Conservation (phyloP, 2,113 vertebrate species). For the Tyto alba region DNA sequence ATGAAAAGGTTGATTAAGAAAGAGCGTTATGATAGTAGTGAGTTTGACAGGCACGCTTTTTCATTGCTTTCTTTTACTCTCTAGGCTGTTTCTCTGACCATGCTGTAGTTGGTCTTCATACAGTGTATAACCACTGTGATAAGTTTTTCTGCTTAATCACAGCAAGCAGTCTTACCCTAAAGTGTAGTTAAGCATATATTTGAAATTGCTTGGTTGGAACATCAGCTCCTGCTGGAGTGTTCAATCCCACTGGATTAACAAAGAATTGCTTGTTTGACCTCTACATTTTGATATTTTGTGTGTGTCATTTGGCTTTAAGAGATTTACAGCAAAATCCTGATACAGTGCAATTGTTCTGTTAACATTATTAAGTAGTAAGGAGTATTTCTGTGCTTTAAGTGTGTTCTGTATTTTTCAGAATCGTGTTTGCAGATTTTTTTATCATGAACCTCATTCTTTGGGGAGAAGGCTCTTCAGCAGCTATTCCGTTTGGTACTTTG, state of each 20-base stretch:
- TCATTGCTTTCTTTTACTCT: neutral
- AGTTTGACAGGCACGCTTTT: neutral
- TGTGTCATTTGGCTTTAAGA: neutral
- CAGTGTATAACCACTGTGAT: slow-evolving; percentile 16
- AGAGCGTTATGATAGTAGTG: neutral
- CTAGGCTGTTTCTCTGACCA: neutral
- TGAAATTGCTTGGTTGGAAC: slow-evolving; percentile 25
- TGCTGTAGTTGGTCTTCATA: neutral
- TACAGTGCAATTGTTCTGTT: neutral
- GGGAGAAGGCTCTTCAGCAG: slow-evolving; percentile 96
- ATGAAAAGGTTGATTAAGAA: neutral
- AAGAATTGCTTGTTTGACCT: slow-evolving; percentile 22
- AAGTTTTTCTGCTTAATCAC: slow-evolving; percentile 37
- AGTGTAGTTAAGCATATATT: slow-evolving; percentile 23
- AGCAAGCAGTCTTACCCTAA: slow-evolving; percentile 36
- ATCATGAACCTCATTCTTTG: slow-evolving; percentile 98
- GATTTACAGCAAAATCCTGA: neutral
- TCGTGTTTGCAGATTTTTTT: slow-evolving; percentile 98
- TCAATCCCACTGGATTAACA: slow-evolving; percentile 14
- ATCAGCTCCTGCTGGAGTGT: slow-evolving; percentile 44
- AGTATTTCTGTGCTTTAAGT: neutral
- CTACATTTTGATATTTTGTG: neutral
- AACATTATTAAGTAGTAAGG: neutral
- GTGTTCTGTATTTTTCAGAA: slow-evolving; percentile 75
- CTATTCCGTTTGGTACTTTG: slow-evolving; percentile 93